Conservation (phyloP, 2,113 vertebrate species). For the Thamnophis sirtalis region DNA sequence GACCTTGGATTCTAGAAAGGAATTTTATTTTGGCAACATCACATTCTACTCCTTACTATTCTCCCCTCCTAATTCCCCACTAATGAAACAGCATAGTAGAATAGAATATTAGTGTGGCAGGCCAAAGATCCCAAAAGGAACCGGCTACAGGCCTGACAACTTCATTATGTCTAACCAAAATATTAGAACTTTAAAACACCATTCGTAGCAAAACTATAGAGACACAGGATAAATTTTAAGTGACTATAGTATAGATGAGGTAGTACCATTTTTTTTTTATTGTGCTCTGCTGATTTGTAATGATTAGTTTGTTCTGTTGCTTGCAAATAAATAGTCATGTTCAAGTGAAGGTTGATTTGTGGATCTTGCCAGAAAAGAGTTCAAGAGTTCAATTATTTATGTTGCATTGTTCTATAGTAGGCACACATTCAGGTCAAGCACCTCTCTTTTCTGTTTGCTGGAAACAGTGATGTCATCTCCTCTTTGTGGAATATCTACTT, state of each 20-base stretch:
- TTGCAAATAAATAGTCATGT: neutral
- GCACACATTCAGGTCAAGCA: neutral
- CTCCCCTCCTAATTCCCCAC: too few relatives aligned
- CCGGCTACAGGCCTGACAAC: too few relatives aligned
- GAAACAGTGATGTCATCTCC: neutral
- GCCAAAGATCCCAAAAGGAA: too few relatives aligned
- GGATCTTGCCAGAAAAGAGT: neutral
- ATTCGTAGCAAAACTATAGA: neutral
- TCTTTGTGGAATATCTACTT: neutral
- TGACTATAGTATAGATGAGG: neutral
- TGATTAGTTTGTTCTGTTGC: neutral
- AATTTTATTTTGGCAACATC: too few relatives aligned
- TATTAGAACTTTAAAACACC: neutral
- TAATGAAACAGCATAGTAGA: too few relatives aligned
- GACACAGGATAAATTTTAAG: neutral
- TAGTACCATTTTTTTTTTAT: neutral
- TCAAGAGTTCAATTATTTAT: neutral
- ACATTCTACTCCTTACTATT: too few relatives aligned
- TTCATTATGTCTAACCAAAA: neutral
- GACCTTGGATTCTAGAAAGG: too few relatives aligned
- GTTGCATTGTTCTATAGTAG: neutral
- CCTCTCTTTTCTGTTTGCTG: neutral
- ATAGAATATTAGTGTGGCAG: too few relatives aligned
- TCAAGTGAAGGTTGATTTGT: neutral
- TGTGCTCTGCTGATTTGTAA: neutral